Base-by-base conservation (phyloP, 2,888 invertebrate genomes). In the Standfussiana lucernea region DNA sequence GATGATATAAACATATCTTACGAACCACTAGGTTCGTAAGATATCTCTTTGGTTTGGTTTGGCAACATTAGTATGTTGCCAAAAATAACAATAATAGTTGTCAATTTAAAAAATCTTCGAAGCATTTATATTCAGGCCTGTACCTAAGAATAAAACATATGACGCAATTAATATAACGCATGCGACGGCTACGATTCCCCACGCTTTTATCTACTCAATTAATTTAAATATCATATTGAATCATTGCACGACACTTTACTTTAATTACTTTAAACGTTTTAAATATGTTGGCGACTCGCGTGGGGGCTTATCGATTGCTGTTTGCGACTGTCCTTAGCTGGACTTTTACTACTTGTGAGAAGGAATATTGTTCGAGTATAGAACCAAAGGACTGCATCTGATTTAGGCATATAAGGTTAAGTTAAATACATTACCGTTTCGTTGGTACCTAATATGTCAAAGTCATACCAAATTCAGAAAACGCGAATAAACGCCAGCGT, bases 141-240 rank as follows among this genome's bases (percentile, higher is more conserved):
- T 75, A 84, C 86, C 77, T 71, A 40, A 72, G 80, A 79, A 88
- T 75, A 35, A 76, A 76, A 79, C 80, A 80, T 82, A 80, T 75
- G 77, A 79, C 15, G 88, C 78, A 75, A 87, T 88, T 88, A 82
- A 79, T 86, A 86, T 84, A 86, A 84, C 81, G 83, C 83, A 84
- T 79, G 72, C 84, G 83, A 80, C 70, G 75, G 77, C 77, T 75
- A 72, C 73, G 72, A 77, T 78, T 84, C 77, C 79, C 78, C 81
- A 72, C 69, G 83, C 87, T 83, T 90, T 87, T 90, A 91, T 90
- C 89, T 89, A 47, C 75, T 66, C 82, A 82, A 91, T 91, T 90
- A 90, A 91, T 91, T 89, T 88, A 87, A 85, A 88, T 84, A 88
- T 90, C 85, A 86, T 83, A 83, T 82, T 87, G 86, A 86, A 84